Base-by-base conservation (phyloP, 2,888 invertebrate species). In the Rhodophaea formosa region DNA sequence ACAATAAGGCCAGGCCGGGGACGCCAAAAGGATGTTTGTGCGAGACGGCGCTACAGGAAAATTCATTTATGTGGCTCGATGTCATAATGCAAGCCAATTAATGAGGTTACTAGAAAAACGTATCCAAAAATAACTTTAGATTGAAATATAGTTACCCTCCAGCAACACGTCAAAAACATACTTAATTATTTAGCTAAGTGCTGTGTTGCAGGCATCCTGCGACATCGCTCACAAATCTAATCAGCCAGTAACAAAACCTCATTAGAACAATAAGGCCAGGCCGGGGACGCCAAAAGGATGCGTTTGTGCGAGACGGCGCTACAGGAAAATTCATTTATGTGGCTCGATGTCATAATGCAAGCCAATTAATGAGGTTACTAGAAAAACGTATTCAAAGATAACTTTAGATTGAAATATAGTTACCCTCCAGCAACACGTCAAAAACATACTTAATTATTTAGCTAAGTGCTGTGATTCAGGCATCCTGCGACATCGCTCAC, bases 151-250 rank as follows among this genome's bases (percentile, higher is more conserved):
- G n/a, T n/a, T n/a, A n/a, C n/a, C n/a, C n/a, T n/a, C n/a, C n/a
- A n/a, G 5, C n/a, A 12, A 39, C 39, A 39, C 39, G 39, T 39
- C 1, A 39, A 6, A 39, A 39, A 39, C 39, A 8, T 39, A 23
- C 23, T 23, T 23, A 12, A 39, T 32, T 17, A 51, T 51, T 51
- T 8, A 23, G 23, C 23, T 23, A 16, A 35, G 10, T 35, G 35
- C 10, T 10, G 12, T 15, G 12, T 35, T 39, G 10, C 35, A 14
- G 16, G 16, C 32, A n/a, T 30, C 14, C 35, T 30, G 15, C 35
- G 17, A 16, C 51, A 39, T 51, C 39, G 51, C 35, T 35, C 51
- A 35, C 29, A 49, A 51, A 51, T 51, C 51, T 51, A 51, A 51
- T 51, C 35, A 51, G 16, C 16, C n/a, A 17, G 39, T 12, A 51